These are phyloP conservation scores for Spermophilus dauricus DNA, from an alignment of 2,113 vertebrate species.

Conservation along the genomic window DNA sequence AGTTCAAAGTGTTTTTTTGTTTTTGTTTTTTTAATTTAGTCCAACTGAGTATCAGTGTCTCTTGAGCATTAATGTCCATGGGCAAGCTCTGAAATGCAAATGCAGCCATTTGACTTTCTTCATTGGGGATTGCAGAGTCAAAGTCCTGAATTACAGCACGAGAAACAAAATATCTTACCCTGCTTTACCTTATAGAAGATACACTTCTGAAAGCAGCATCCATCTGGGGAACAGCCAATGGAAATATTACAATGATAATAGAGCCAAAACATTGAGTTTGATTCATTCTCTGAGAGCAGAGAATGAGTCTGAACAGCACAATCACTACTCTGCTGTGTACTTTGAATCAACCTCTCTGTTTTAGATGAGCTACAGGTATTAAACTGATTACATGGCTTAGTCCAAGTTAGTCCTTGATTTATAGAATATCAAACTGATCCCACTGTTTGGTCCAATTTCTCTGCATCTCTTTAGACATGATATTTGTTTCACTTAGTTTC, in stretches of 20 bases:
- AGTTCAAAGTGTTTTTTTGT: conserved; percentile 60
- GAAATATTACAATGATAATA: neutral
- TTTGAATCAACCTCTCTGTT: neutral
- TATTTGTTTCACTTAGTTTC: neutral
- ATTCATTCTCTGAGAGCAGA: neutral
- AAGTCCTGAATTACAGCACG: neutral
- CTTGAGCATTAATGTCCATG: conserved; percentile 16
- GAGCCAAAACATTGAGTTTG: neutral
- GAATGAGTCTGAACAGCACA: neutral
- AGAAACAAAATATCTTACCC: conserved; percentile 9
- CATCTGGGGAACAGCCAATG: neutral
- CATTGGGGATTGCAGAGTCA: neutral
- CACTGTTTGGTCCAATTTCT: neutral
- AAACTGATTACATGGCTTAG: neutral
- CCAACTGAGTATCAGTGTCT: conserved; percentile 41
- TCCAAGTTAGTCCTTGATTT: neutral
- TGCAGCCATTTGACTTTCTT: neutral
- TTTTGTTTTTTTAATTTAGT: conserved; percentile 61
- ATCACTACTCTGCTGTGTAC: neutral
- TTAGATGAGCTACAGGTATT: neutral
- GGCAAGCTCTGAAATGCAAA: conserved; percentile 69
- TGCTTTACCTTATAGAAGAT: neutral
- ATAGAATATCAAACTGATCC: neutral
- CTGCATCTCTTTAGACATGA: neutral
- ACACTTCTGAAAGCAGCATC: neutral